Evolutionary conservation across 64 coral and sea anemone species (phyloP).

Genomic region (Stylophora pistillata): DNA sequence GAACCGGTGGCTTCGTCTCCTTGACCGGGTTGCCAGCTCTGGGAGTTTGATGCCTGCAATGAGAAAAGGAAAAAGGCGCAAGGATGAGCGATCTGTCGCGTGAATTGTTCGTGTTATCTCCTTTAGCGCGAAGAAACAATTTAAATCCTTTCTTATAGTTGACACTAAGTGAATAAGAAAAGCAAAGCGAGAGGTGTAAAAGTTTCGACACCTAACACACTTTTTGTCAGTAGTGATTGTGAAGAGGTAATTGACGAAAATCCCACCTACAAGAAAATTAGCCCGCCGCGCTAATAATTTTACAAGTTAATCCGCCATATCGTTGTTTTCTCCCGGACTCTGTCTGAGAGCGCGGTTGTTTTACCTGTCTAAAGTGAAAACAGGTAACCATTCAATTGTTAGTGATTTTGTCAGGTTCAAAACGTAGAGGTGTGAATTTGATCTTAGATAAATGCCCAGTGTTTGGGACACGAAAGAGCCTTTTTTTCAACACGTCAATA

Average conservation of each 20-base stretch:
- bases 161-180: conserved; percentile 86
- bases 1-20: conserved; percentile 75
- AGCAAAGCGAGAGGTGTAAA: conserved; percentile 83
- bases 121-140: conserved; percentile 55
- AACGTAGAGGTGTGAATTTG: conserved; percentile 87
- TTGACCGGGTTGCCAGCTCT: conserved; percentile 75
- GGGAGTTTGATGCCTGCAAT: conserved; percentile 66
- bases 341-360: conserved; percentile 49
- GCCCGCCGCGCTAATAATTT: conserved; percentile 49
- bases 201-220: conserved; percentile 60
- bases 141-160: conserved; percentile 70
- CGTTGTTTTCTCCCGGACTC: neutral
- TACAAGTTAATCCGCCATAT: conserved; percentile 24
- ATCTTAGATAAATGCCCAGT: conserved; percentile 90
- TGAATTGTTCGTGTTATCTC: conserved; percentile 63
- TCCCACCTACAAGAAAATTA: conserved; percentile 25
- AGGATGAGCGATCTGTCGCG: conserved; percentile 70
- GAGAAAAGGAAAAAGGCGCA: conserved; percentile 48
- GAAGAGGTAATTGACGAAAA: conserved; percentile 52
- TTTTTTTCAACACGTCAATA: conserved; percentile 97
- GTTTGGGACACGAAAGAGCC: conserved; percentile 69
- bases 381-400: conserved; percentile 79
- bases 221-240: conserved; percentile 80
- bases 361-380: conserved; percentile 75
- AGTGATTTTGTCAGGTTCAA: conserved; percentile 87